Evolutionary conservation across 2,113 vertebrate genomes (phyloP).

Genomic region (Tretioscincus oriximinensis): DNA sequence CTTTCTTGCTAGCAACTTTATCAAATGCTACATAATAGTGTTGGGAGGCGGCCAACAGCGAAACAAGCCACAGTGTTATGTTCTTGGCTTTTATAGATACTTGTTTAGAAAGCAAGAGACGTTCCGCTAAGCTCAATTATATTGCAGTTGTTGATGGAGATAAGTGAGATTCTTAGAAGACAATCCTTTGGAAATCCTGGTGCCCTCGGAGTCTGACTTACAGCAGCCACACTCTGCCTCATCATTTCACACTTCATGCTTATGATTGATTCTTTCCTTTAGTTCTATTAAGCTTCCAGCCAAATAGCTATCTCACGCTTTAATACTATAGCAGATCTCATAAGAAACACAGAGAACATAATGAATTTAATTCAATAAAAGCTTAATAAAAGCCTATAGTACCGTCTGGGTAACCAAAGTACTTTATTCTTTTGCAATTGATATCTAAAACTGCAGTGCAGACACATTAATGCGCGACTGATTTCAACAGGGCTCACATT

Average conservation of each 20-base stretch:
- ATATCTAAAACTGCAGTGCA: neutral
- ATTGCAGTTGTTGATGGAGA: neutral
- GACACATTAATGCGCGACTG: neutral
- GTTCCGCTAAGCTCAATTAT: neutral
- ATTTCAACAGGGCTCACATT: neutral
- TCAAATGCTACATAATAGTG: slow-evolving; percentile 7
- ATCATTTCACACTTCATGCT: slow-evolving; percentile 45
- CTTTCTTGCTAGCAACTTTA: neutral
- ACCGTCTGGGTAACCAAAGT: slow-evolving; percentile 14
- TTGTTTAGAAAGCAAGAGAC: slow-evolving; percentile 21
- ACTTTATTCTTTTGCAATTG: neutral
- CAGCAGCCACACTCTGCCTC: slow-evolving; percentile 30
- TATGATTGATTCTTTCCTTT: slow-evolving; percentile 55
- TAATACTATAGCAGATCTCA: slow-evolving; percentile 42
- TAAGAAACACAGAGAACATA: slow-evolving; percentile 29
- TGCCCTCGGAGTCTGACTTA: slow-evolving; percentile 31
- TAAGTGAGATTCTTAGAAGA: slow-evolving; percentile 12
- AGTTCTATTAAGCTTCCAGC: slow-evolving; percentile 44
- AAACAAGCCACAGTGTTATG: neutral
- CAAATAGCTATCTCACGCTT: slow-evolving; percentile 43
- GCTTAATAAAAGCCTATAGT: slow-evolving; percentile 31
- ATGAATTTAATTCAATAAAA: slow-evolving; percentile 39
- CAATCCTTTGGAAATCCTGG: neutral
- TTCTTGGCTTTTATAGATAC: neutral
- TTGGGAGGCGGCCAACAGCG: neutral